A percentile compares a stretch with the other conserved stretches of the same genome.
Conservation (phyloP, 23 tunicate genomes). For the Styela clava region DNA sequence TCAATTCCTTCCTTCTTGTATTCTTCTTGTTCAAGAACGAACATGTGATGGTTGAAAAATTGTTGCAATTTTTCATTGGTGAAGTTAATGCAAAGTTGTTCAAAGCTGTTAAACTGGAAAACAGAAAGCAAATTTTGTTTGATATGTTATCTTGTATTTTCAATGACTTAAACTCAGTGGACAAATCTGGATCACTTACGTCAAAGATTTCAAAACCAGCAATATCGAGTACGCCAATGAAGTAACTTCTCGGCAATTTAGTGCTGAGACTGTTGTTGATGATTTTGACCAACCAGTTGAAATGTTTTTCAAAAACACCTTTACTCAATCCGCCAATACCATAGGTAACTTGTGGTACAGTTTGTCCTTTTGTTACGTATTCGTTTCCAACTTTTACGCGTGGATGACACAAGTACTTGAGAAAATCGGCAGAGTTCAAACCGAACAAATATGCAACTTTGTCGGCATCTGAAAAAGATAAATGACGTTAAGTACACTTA, state of each 20-base stretch:
- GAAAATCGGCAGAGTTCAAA: constrained; percentile 91
- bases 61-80: constrained; percentile 99
- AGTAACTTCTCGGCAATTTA: constrained; percentile 94
- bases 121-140: background rate
- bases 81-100: constrained; percentile 99
- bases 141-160: no score
- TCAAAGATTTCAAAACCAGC: constrained; percentile 99
- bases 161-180: background rate
- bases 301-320: constrained; percentile 77
- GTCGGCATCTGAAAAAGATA: constrained; percentile 72
- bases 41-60: constrained; percentile 99
- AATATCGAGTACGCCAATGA: constrained; percentile 99
- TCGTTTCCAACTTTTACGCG: constrained; percentile 98
- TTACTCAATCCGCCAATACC: constrained; percentile 84
- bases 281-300: constrained; percentile 89
- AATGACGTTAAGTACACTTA: background rate
- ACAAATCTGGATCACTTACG: constrained; percentile 35
- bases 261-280: constrained; percentile 90
- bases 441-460: constrained; percentile 96
- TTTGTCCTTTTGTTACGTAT: constrained; percentile 97
- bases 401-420: constrained; percentile 85
- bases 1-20: constrained; percentile 99
- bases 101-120: constrained; percentile 90
- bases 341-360: constrained; percentile 73
- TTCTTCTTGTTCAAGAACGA: constrained; percentile 98